phyloP scores from a whole-genome alignment of 2,113 vertebrate genomes.

The Ia io region DNA sequence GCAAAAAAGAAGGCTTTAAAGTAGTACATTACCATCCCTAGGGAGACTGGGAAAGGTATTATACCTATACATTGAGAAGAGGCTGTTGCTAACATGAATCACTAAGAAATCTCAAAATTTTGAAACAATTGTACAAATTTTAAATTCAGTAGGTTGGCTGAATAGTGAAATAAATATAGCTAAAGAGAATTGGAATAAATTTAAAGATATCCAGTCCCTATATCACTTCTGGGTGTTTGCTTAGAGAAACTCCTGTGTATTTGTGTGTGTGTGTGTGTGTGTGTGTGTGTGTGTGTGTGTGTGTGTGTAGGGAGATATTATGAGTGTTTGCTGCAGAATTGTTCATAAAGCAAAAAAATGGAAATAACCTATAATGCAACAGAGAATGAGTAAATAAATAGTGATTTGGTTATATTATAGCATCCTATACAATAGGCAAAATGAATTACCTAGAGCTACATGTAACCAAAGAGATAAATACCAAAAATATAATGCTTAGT shows the following conservation, averaged over 20 bases:
- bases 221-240: neutral
- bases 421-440: neutral
- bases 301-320: neutral
- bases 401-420: neutral
- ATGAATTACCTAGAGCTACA: neutral
- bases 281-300: neutral
- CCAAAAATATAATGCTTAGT: neutral
- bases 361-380: neutral
- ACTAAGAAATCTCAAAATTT: slow-evolving; percentile 27
- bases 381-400: neutral
- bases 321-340: neutral
- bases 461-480: neutral
- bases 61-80: neutral
- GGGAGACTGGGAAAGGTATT: neutral
- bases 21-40: neutral
- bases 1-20: neutral
- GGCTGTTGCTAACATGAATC: neutral
- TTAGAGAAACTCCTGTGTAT: neutral
- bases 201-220: neutral
- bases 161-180: slow-evolving; percentile 2
- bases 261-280: neutral
- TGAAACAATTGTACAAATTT: slow-evolving; percentile 34
- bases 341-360: slow-evolving; percentile 18
- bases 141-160: slow-evolving; percentile 1
- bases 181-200: slow-evolving; percentile 9